phyloP scores from a whole-genome alignment of 2,888 invertebrate genomes.

The Nysson spinosus region DNA sequence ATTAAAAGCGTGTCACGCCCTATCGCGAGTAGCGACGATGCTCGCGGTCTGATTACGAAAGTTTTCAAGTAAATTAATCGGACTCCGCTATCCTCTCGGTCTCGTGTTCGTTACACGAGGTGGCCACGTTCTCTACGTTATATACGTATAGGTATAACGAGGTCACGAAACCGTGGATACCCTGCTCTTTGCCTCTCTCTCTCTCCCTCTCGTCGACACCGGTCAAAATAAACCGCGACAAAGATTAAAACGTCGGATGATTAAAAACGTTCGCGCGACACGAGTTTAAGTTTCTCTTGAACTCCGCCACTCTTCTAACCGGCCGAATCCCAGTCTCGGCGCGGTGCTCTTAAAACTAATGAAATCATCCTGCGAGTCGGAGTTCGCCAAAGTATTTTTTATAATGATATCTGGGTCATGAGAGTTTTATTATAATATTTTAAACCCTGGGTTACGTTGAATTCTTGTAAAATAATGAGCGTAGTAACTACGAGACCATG shows the following conservation, averaged over 20 bases:
- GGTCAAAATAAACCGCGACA: slow-evolving; percentile 13
- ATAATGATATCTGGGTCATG: no score
- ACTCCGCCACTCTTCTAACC: no score
- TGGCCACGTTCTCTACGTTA: background rate
- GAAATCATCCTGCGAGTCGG: no score
- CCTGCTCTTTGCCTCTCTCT: slow-evolving; percentile 5
- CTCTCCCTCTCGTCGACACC: background rate
- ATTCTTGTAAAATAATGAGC: slow-evolving; percentile 57
- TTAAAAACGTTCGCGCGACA: slow-evolving; percentile 4
- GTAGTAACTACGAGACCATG: slow-evolving; percentile 23
- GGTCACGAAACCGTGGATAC: slow-evolving; percentile 32
- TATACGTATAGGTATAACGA: slow-evolving; percentile 4
- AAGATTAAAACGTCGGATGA: background rate
- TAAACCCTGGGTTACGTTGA: no score
- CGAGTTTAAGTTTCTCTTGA: no score
- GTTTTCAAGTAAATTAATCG: slow-evolving; percentile 69
- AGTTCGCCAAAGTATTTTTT: slow-evolving; percentile 46
- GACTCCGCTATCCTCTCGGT: slow-evolving; percentile 12
- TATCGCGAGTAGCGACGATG: slow-evolving; percentile 50
- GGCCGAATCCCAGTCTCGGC: no score
- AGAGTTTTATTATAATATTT: no score
- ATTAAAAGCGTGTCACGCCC: slow-evolving; percentile 63
- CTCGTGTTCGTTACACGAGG: slow-evolving; percentile 14
- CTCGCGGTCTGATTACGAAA: slow-evolving; percentile 67
- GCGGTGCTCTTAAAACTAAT: no score